Evolutionary conservation across 1,140 invertebrate genomes (phyloP).

Genomic region (Drosophila subobscura): DNA sequence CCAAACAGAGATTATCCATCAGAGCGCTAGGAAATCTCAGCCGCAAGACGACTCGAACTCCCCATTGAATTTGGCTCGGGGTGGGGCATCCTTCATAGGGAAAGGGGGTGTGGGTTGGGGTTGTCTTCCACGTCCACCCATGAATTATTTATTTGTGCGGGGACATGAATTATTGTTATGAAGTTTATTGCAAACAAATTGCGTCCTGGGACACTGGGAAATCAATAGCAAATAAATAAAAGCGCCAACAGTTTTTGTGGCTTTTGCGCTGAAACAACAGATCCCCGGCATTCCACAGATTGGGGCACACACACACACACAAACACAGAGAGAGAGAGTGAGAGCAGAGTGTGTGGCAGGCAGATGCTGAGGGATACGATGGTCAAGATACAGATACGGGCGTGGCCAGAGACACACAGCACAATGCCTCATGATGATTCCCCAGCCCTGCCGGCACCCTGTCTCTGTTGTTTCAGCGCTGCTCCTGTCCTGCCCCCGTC

Average conservation of each 20-base stretch:
- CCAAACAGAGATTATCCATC: too few species aligned
- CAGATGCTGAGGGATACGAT: conserved; percentile 2
- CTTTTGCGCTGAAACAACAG: conserved; percentile 68
- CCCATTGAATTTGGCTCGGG: too few species aligned
- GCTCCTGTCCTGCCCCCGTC: not conserved
- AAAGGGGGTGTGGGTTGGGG: conserved; percentile 1
- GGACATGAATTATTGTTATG: conserved; percentile 83
- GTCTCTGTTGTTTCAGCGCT: not conserved
- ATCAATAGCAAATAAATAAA: conserved; percentile 83
- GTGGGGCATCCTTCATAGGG: too few species aligned
- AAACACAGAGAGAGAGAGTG: conserved; percentile 21
- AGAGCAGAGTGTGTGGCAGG: not conserved
- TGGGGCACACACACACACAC: not conserved
- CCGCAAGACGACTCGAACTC: not conserved
- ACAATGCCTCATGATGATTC: conserved; percentile 31
- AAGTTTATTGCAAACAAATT: conserved; percentile 83
- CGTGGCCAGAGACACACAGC: conserved; percentile 13
- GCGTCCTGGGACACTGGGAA: conserved; percentile 79
- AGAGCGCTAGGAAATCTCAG: not conserved
- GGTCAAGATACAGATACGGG: conserved; percentile 50
- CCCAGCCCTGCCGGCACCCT: conserved; percentile 13
- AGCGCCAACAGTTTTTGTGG: conserved; percentile 81
- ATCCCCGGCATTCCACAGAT: too few species aligned
- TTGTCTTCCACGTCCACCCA: conserved; percentile 17
- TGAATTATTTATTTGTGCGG: conserved; percentile 82